Evolutionary conservation across 2,888 invertebrate genomes (phyloP).

Genomic region (Brachyptera risi): DNA sequence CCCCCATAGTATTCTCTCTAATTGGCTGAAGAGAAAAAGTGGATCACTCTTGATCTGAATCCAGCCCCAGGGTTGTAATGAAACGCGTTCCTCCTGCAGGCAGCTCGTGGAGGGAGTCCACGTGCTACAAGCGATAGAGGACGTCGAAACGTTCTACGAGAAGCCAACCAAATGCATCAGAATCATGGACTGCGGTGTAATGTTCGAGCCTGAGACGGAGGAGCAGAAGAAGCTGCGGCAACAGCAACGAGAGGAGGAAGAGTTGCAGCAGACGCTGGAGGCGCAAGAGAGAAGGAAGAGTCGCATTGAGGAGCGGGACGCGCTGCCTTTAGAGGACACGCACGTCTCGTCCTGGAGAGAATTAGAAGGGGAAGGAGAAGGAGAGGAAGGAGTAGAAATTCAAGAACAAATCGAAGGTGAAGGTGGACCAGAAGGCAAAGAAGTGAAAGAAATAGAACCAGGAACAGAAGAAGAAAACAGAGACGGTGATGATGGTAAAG

Average conservation of each 20-base stretch:
- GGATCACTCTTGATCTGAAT: too few species aligned
- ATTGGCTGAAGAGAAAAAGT: too few species aligned
- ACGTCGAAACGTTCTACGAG: slow-evolving; percentile 59
- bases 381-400: not conserved
- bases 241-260: not conserved
- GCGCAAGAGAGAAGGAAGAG: not conserved
- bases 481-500: too few species aligned
- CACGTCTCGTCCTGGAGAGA: too few species aligned
- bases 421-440: too few species aligned
- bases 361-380: too few species aligned
- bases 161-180: slow-evolving; percentile 45
- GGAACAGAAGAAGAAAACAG: too few species aligned
- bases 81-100: slow-evolving; percentile 41
- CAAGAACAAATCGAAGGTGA: not conserved
- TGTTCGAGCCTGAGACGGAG: slow-evolving; percentile 39
- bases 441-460: too few species aligned
- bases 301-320: too few species aligned
- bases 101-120: slow-evolving; percentile 63
- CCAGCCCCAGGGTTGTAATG: not conserved
- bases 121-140: slow-evolving; percentile 57
- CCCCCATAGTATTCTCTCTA: too few species aligned
- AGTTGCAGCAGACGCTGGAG: not conserved
- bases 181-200: slow-evolving; percentile 38
- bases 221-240: not conserved
- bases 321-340: too few species aligned